These are phyloP conservation scores for Protaetia brevitarsis DNA, from an alignment of 1,140 invertebrate genomes.

Conservation along the genomic window DNA sequence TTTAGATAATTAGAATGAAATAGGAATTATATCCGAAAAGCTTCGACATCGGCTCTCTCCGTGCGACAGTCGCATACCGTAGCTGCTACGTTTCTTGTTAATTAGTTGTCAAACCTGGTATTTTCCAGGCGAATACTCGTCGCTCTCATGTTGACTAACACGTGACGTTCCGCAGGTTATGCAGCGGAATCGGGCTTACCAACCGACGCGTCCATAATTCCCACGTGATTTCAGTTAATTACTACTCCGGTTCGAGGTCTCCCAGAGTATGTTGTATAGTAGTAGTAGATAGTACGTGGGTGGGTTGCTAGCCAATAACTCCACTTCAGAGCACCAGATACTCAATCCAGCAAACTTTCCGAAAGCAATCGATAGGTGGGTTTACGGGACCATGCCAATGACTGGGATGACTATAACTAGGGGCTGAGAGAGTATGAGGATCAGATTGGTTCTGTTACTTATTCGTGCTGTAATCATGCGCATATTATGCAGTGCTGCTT, in stretches of 20 bases:
- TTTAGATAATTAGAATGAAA: constrained; percentile 11
- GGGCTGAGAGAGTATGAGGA: neutral
- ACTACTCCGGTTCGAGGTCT: constrained; percentile 6
- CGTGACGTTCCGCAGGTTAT: constrained; percentile 24
- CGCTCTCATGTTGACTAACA: constrained; percentile 24
- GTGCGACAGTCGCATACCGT: neutral
- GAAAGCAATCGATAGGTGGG: neutral
- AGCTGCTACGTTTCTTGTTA: constrained; percentile 16
- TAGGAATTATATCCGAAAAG: neutral
- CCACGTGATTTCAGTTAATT: constrained; percentile 31
- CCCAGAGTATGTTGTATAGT: constrained; percentile 2
- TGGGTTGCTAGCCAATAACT: constrained; percentile 10
- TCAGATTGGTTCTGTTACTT: neutral
- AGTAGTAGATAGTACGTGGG: neutral
- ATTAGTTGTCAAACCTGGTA: constrained; percentile 16
- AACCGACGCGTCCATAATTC: constrained; percentile 25
- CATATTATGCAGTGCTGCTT: neutral
- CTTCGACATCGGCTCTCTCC: neutral
- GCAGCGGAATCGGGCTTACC: neutral
- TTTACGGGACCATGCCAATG: neutral
- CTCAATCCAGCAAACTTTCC: neutral
- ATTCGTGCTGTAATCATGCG: neutral
- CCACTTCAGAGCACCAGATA: constrained; percentile 22
- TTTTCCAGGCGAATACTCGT: constrained; percentile 8
- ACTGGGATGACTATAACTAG: neutral